Base-by-base conservation (phyloP, 2,797 vertebrate species). In the Cheirogaleus major region DNA sequence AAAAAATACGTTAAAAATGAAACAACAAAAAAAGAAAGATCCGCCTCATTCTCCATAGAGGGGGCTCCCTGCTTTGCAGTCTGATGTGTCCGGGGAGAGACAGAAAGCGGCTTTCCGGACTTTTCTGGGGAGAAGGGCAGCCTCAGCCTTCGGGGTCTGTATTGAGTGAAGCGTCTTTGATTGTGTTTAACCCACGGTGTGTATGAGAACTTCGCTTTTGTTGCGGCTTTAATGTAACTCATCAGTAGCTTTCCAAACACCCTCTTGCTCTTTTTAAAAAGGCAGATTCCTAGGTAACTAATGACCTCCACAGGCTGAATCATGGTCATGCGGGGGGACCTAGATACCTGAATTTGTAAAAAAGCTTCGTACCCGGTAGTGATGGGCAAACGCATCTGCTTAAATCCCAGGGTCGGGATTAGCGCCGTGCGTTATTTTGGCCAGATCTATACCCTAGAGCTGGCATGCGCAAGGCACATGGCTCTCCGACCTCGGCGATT, bases 311-410 rank as follows among this genome's bases (percentile, higher is more conserved):
- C 15, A 43, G 1, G 3, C 10, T 12, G 50, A 23, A 1, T 59
- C 30, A 15, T 7, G 0, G 50, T 12, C 5, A 0, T 0, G 14
- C n/a, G 4, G 4, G 2, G 3, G 45, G 48, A 57, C 25, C 13
- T 13, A 4, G 41, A 9, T 3, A 9, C 2, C 23, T 3, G 91
- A 17, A 15, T 52, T 38, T 14, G 0, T 9, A 17, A 17, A 4
- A 11, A 14, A 52, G 1, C 35, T 4, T 7, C 9, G 7, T 4
- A 20, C 32, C 10, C 17, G 30, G 1, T 25, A 1, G 15, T 0
- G 50, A n/a, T 7, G 30, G 69, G 30, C 0, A 0, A 3, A 1
- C 1, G 22, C 15, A 15, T 0, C 4, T 27, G 5, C 41, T 9
- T 13, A 14, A 43, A 20, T 32, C 43, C 57, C 15, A 10, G 57